Percentiles rank a stretch among this genome's conserved stretches.
Conservation (phyloP, 1,140 invertebrate genomes). For the Melipona quadrifasciata region DNA sequence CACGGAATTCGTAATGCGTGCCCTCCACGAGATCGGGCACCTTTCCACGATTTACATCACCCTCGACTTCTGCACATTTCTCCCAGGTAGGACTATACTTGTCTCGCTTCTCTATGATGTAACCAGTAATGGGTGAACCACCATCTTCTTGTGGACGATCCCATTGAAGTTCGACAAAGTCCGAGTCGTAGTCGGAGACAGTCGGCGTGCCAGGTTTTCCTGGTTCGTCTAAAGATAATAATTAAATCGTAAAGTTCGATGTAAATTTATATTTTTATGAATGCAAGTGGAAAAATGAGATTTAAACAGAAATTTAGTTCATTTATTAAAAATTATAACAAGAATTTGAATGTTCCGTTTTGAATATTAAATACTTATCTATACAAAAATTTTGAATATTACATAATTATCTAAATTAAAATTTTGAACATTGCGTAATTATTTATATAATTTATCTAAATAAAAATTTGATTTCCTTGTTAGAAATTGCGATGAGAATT, state of each 20-base stretch:
- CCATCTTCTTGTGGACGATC: conserved; percentile 92
- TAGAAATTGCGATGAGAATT: too few species aligned
- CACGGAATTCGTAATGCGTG: conserved; percentile 95
- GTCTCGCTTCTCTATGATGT: conserved; percentile 98
- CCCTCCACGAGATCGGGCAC: conserved; percentile 95
- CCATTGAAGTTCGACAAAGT: conserved; percentile 98
- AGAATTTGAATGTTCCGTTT: background rate
- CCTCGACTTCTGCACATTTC: conserved; percentile 91
- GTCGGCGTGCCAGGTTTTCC: conserved; percentile 93
- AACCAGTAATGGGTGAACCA: conserved; percentile 94
- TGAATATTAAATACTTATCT: background rate
- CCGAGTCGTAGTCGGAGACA: conserved; percentile 95
- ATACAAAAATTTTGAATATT: background rate
- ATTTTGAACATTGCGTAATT: too few species aligned
- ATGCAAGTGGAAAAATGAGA: background rate
- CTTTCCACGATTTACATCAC: conserved; percentile 90
- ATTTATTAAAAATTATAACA: background rate
- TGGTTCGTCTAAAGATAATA: conserved; percentile 85
- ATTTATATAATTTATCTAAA: too few species aligned
- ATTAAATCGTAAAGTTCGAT: background rate
- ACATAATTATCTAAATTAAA: too few species aligned
- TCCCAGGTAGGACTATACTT: conserved; percentile 94
- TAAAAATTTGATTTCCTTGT: too few species aligned
- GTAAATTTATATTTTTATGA: background rate
- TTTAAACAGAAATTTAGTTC: background rate